Evolutionary conservation across 2,113 vertebrate species (phyloP), one percentile per base, ranked within the genome.

Genomic region (Solea solea): DNA sequence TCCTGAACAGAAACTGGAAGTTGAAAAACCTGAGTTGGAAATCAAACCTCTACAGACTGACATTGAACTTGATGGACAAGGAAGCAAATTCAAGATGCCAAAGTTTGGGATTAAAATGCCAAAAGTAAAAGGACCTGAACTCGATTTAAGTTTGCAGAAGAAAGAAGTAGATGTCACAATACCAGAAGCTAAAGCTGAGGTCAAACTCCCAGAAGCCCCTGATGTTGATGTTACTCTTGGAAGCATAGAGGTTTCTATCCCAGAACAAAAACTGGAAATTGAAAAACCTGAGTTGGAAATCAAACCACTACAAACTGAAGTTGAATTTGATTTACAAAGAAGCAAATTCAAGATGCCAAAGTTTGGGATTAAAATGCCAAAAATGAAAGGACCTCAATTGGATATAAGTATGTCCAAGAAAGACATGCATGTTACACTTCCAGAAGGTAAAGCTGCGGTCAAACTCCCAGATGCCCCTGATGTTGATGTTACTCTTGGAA

Each of bases 361-460:
- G 21, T 21, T 21, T 21, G 21, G 73, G 14, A 56, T 86, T 0
- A 55, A 66, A 54, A n/a, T 82, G 54, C 84, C 79, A 54, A 83
- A 77, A 41, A 11, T 82, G 28, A 67, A 57, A 76, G 52, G 63
- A 5, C 74, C 79, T 58, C 74, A 85, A 42, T 28, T 64, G 45
- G 60, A 84, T 39, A 34, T 69, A 2, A 67, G 46, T 7, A 15
- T 81, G 4, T 80, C 86, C 72, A 83, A 77, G 42, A 53, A 71
- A 61, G 53, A 68, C 12, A 48, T 49, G 14, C 62, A 64, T n/a
- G 11, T 63, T 42, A 71, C 58, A 11, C 21, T 74, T 25, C 56
- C 69, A 55, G 53, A 69, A 3, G 8, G 1, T 50, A 62, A 60
- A 51, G 49, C 54, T 53, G 69, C 67, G 9, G 27, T 69, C 8